phyloP scores from a whole-genome alignment of 1,140 invertebrate genomes.

The Nasonia vitripennis region DNA sequence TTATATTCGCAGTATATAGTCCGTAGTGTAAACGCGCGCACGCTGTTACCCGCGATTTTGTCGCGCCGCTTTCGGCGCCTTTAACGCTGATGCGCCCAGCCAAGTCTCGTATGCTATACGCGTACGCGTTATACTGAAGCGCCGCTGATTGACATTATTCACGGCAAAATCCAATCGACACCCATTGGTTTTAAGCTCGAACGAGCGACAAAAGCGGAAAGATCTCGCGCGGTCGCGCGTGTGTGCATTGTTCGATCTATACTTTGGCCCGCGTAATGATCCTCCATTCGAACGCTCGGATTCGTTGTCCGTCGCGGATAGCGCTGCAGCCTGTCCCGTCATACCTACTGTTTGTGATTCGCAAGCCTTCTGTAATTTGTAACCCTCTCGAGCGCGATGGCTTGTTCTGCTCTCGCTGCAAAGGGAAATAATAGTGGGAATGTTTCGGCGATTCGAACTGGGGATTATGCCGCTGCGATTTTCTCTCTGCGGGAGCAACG shows the following conservation, averaged over 20 bases:
- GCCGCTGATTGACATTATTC: constrained; percentile 34
- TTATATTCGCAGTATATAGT: too few species aligned
- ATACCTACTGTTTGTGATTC: constrained; percentile 29
- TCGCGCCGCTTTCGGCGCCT: too few species aligned
- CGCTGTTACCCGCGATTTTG: background rate
- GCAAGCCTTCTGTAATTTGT: constrained; percentile 20
- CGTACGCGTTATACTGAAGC: background rate
- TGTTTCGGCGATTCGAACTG: background rate
- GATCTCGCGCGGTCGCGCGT: background rate
- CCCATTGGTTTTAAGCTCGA: constrained; percentile 1
- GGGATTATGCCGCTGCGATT: too few species aligned
- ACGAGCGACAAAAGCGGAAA: background rate
- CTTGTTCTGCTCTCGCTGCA: background rate
- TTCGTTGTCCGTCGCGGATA: background rate
- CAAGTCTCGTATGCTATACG: background rate
- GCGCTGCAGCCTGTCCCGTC: background rate
- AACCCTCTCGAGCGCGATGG: background rate
- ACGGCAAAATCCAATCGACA: constrained; percentile 6
- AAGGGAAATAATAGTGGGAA: background rate
- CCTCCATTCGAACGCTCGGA: background rate
- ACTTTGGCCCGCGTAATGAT: constrained; percentile 21
- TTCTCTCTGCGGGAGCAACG: too few species aligned
- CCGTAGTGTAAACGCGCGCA: background rate
- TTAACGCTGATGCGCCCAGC: too few species aligned
- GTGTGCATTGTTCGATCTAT: background rate